Base-by-base conservation (phyloP, 2,113 vertebrate species). In the Micromys minutus region DNA sequence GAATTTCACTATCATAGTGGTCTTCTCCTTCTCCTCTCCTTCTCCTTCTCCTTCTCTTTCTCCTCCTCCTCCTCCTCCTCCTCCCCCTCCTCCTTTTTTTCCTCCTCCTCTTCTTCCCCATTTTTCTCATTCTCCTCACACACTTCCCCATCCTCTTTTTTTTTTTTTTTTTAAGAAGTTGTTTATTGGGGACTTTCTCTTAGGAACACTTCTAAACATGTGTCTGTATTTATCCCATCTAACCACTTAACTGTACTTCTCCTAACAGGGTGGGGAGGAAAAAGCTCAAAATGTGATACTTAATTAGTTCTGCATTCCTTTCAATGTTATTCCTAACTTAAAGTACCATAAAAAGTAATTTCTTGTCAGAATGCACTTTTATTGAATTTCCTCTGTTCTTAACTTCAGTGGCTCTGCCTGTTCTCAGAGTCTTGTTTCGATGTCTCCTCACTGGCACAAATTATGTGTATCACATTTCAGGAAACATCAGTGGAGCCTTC, bases 301-400 rank as follows among this genome's bases (percentile, higher is more conserved):
- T 97, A 94, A 97, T 98, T 97, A 96, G 97, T 95, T 97, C 95
- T 93, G 96, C 96, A 97, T 97, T 97, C 95, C 90, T 95, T 83
- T 76, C 96, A 84, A 55, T 97, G 96, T 97, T 97, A 93, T 97
- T 98, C 34, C 87, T 97, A 90, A 96, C 94, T 94, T 96, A 96
- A 97, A 97, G 94, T 79, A 97, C 80, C 94, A 95, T 96, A 95
- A 97, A 97, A 96, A 95, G 94, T 91, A 88, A 97, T 96, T 97
- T 97, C 95, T 97, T 97, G 93, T 97, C 96, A 97, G 95, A 97
- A 96, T 90, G 91, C 71, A 90, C 97, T 96, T 97, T 97, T 97
- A 97, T 97, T 97, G 96, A 96, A 97, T 97, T 98, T 98, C 95
- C 96, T 92, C 87, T 90, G 0, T 63, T 50, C 76, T 94, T 81